phyloP scores from a whole-genome alignment of 2,888 invertebrate species.

The Synanthedon andrenaeformis region DNA sequence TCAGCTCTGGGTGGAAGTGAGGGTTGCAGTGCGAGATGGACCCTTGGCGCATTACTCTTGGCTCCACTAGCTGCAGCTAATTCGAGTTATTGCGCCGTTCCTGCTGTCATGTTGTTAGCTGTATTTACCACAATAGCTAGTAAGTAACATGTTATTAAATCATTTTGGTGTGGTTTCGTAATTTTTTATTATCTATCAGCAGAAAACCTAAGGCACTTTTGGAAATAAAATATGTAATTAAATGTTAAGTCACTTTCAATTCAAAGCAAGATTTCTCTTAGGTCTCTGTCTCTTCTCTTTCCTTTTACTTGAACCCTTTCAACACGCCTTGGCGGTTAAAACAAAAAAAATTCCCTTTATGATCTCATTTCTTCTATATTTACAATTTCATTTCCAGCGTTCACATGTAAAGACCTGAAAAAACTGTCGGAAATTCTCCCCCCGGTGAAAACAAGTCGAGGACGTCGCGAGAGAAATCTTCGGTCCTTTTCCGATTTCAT shows the following conservation, averaged over 20 bases:
- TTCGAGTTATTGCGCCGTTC: constrained; percentile 70
- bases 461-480: constrained; percentile 54
- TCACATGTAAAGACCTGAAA: constrained; percentile 50
- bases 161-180: not conserved
- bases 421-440: constrained; percentile 50
- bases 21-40: constrained; percentile 66
- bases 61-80: constrained; percentile 72
- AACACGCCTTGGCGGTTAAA: too few species aligned
- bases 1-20: constrained; percentile 41
- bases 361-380: too few species aligned
- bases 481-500: constrained; percentile 69
- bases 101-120: constrained; percentile 65
- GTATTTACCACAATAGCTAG: constrained; percentile 65
- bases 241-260: too few species aligned
- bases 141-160: constrained; percentile 21
- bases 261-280: too few species aligned
- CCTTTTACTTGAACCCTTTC: too few species aligned
- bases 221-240: too few species aligned
- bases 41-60: constrained; percentile 69
- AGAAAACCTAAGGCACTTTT: too few species aligned
- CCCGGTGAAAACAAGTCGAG: constrained; percentile 44
- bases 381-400: constrained; percentile 32
- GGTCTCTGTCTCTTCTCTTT: too few species aligned
- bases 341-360: too few species aligned
- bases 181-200: not conserved